These are phyloP conservation scores for Thymallus thymallus DNA, from an alignment of 2,113 vertebrate genomes.

Conservation along the genomic window DNA sequence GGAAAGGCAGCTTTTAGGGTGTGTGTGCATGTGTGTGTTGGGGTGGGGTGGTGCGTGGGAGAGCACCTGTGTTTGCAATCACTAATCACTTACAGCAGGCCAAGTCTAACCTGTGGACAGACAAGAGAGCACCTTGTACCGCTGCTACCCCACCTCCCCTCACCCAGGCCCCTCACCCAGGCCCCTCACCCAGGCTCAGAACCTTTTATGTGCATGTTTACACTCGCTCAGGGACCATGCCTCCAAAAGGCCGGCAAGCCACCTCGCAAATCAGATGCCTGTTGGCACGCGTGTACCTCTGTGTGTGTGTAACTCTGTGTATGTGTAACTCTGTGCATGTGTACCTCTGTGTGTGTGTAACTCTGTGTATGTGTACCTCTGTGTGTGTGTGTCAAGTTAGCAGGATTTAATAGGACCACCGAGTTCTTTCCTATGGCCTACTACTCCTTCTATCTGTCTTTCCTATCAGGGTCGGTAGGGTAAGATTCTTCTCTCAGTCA, in stretches of 20 bases:
- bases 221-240: slow-evolving; percentile 44
- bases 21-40: neutral
- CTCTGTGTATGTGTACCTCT: neutral
- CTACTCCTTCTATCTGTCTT: neutral
- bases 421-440: neutral
- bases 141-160: slow-evolving; percentile 33
- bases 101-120: slow-evolving; percentile 34
- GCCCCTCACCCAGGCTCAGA: slow-evolving; percentile 3
- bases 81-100: slow-evolving; percentile 22
- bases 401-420: neutral
- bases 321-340: neutral
- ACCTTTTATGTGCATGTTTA: slow-evolving; percentile 62
- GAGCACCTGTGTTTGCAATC: slow-evolving; percentile 36
- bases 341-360: neutral
- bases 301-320: neutral
- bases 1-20: neutral
- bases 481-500: neutral
- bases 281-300: slow-evolving; percentile 31
- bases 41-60: slow-evolving; percentile 2
- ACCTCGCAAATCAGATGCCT: slow-evolving; percentile 58
- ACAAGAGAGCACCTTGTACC: slow-evolving; percentile 57
- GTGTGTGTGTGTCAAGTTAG: neutral
- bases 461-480: neutral
- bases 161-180: too few relatives aligned
- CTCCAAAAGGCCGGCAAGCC: slow-evolving; percentile 37